These are phyloP conservation scores for Trichonephila clavata DNA, from an alignment of 1,140 invertebrate genomes.

Conservation along the genomic window DNA sequence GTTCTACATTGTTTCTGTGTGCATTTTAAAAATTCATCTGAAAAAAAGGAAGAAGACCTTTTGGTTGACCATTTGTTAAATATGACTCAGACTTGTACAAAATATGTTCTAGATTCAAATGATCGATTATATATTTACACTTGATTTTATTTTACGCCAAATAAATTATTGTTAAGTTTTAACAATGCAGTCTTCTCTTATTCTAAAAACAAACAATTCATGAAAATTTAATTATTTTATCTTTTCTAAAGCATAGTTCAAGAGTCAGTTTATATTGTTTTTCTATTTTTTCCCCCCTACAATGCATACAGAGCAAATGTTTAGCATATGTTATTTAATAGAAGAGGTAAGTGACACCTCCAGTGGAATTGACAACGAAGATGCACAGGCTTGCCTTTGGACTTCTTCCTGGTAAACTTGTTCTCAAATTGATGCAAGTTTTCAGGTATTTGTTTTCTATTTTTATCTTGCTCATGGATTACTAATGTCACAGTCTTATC, in stretches of 20 bases:
- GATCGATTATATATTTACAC: slow-evolving; percentile 55
- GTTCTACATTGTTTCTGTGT: background rate
- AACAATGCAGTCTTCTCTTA: slow-evolving; percentile 30
- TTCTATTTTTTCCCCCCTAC: background rate
- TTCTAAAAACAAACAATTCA: background rate
- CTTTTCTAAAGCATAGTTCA: background rate
- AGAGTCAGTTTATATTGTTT: background rate
- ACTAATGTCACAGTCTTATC: slow-evolving; percentile 54
- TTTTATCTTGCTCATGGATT: slow-evolving; percentile 11
- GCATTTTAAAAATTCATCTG: slow-evolving; percentile 24
- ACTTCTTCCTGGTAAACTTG: slow-evolving; percentile 30
- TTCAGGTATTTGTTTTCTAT: slow-evolving; percentile 59
- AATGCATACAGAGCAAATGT: background rate
- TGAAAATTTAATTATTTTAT: background rate
- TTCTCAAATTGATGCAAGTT: slow-evolving; percentile 70
- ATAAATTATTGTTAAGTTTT: slow-evolving; percentile 72
- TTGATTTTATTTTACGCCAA: slow-evolving; percentile 57
- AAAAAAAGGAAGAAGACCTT: background rate
- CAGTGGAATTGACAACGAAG: background rate
- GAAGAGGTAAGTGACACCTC: background rate
- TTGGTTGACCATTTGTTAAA: slow-evolving; percentile 18
- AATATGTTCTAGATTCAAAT: slow-evolving; percentile 63
- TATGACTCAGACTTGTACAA: slow-evolving; percentile 37
- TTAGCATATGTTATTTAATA: background rate
- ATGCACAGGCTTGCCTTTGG: background rate